Evolutionary conservation across 2,888 invertebrate species (phyloP), one percentile per base, ranked within the genome.

Genomic region (Atrina japonica): DNA sequence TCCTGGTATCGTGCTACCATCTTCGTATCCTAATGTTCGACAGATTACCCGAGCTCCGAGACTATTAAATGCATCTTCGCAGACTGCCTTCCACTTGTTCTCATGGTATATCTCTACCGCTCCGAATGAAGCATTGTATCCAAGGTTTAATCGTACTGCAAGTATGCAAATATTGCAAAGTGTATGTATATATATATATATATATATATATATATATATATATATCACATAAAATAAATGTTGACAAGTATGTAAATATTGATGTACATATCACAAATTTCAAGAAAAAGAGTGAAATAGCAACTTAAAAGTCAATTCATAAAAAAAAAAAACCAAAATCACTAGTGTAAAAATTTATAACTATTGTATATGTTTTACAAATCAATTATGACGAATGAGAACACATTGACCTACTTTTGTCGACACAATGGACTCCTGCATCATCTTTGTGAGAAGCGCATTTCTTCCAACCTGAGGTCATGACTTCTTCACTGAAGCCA

Each of bases 391-490:
- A n/a, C n/a, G n/a, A n/a, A n/a, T n/a, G n/a, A n/a, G n/a, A n/a
- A n/a, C 9, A 29, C 3, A 47, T 23, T n/a, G 27, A 66, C 81
- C 76, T 77, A 87, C 87, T 79, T 60, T 83, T 80, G 56, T 83
- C 76, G 25, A 78, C 80, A 70, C 88, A 88, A 61, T 77, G 78
- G 0, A 84, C 86, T 35, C 83, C 73, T 9, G 86, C 88, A 75
- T 88, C 88, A 49, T 83, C 74, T 18, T 70, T 68, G 64, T 88
- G 88, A 16, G 71, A 72, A 0, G 72, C 64, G 61, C 85, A 87
- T n/a, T 74, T 76, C 59, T 76, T 78, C 78, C 74, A 82, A 14
- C 74, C 76, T 6, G 53, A 56, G 0, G 70, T 49, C 14, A 78
- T 71, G 0, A 77, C 70, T 14, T 76, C 79, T 25, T 83, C 76